Conservation (phyloP, 53 echinoderm and acorn worm species). For the Astropecten irregularis region DNA sequence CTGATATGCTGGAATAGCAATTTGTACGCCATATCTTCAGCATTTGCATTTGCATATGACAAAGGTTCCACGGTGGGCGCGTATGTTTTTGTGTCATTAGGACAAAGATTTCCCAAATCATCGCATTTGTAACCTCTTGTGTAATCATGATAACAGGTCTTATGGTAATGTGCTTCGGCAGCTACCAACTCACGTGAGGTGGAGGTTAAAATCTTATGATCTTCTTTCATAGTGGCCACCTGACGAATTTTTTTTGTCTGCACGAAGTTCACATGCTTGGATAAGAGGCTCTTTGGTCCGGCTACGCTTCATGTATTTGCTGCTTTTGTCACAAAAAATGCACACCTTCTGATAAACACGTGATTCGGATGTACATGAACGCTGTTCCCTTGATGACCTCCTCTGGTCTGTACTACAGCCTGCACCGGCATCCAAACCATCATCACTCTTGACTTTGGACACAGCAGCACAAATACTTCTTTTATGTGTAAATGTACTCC, state of each 20-base stretch:
- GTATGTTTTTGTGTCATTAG: neutral
- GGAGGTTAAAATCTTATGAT: slow-evolving; percentile 47
- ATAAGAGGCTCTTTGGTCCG: slow-evolving; percentile 37
- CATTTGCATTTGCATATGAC: slow-evolving; percentile 9
- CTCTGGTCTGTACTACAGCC: too few species aligned
- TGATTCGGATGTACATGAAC: neutral
- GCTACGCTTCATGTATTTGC: slow-evolving; percentile 46
- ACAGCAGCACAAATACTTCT: neutral
- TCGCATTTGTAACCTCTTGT: slow-evolving; percentile 26
- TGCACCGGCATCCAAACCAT: neutral
- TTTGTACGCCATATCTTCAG: slow-evolving; percentile 24
- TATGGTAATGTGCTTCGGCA: slow-evolving; percentile 62
- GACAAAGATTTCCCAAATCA: neutral
- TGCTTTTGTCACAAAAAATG: slow-evolving; percentile 47
- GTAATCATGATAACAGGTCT: slow-evolving; percentile 40
- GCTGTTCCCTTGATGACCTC: slow-evolving; percentile 6
- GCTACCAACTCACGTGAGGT: slow-evolving; percentile 40
- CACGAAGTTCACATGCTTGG: slow-evolving; percentile 36
- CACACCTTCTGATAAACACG: slow-evolving; percentile 44
- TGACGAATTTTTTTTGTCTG: slow-evolving; percentile 46
- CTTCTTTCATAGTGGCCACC: slow-evolving; percentile 38
- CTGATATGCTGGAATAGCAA: slow-evolving; percentile 36
- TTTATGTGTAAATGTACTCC: neutral
- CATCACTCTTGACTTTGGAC: neutral
- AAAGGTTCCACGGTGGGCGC: neutral